phyloP scores from a whole-genome alignment of 2,113 vertebrate species.

The Lanius ludovicianus region DNA sequence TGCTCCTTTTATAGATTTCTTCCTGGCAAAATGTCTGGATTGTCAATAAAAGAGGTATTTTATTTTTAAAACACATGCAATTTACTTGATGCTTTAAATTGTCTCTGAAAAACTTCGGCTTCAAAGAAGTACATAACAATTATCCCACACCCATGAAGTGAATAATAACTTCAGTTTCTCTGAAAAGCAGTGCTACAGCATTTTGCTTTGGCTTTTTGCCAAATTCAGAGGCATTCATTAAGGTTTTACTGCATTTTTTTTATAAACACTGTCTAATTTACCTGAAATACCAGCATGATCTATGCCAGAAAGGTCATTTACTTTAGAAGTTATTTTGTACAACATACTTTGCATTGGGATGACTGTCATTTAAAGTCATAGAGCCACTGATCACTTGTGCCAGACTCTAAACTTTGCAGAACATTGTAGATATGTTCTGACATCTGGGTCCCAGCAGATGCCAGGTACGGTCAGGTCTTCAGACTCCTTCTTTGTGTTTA shows the following conservation, averaged over 20 bases:
- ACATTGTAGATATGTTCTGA: neutral
- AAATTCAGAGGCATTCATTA: neutral
- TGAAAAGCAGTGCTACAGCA: neutral
- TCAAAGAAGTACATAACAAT: constrained; percentile 6
- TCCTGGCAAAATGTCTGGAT: neutral
- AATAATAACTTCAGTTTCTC: constrained; percentile 34
- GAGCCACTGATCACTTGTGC: neutral
- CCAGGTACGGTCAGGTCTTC: neutral
- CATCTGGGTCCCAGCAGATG: neutral
- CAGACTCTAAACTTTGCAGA: neutral
- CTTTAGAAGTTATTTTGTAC: accelerated
- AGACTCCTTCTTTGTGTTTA: neutral
- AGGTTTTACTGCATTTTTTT: neutral
- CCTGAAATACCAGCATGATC: neutral
- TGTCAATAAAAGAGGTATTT: neutral
- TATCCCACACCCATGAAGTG: constrained; percentile 25
- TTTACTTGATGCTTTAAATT: constrained; percentile 29
- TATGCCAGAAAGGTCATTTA: neutral
- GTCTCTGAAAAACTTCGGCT: neutral
- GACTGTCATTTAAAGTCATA: neutral
- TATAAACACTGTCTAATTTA: neutral
- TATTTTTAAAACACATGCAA: neutral
- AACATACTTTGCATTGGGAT: neutral
- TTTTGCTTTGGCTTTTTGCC: constrained; percentile 30
- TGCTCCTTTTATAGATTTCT: neutral